Evolutionary conservation across 2,888 invertebrate species (phyloP).

Genomic region (Drosophila atroscutellata): DNA sequence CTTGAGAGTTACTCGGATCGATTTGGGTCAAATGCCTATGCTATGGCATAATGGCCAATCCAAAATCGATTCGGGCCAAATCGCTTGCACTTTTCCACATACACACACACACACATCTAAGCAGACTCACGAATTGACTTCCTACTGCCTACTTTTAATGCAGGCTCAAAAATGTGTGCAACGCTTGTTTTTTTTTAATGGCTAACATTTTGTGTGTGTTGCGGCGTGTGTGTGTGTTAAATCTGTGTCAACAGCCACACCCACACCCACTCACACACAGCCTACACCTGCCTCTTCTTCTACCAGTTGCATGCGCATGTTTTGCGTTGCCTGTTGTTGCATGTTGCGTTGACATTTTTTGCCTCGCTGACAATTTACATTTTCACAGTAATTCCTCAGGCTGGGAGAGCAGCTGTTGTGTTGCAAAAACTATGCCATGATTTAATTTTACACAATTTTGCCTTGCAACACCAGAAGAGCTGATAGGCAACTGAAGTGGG

Average conservation of each 20-base stretch:
- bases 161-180: constrained; percentile 64
- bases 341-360: constrained; percentile 59
- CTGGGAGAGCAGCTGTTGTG: neutral
- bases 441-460: constrained; percentile 69
- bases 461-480: constrained; percentile 27
- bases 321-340: constrained; percentile 69
- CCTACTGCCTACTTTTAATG: constrained; percentile 51
- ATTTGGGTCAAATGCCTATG: constrained; percentile 35
- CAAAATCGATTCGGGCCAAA: constrained; percentile 74
- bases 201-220: constrained; percentile 62
- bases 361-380: constrained; percentile 61
- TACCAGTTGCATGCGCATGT: constrained; percentile 70
- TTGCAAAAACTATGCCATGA: constrained; percentile 52
- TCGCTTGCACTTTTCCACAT: constrained; percentile 60
- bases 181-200: constrained; percentile 66
- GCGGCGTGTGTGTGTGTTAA: constrained; percentile 37
- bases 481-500: constrained; percentile 3
- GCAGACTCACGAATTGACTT: constrained; percentile 52
- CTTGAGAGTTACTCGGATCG: constrained; percentile 10
- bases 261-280: constrained; percentile 2
- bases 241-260: constrained; percentile 71
- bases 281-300: constrained; percentile 11
- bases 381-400: constrained; percentile 54
- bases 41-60: constrained; percentile 67
- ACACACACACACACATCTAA: constrained; percentile 31